phyloP scores from a whole-genome alignment of 1,140 invertebrate genomes.

The Drosophila guanche region DNA sequence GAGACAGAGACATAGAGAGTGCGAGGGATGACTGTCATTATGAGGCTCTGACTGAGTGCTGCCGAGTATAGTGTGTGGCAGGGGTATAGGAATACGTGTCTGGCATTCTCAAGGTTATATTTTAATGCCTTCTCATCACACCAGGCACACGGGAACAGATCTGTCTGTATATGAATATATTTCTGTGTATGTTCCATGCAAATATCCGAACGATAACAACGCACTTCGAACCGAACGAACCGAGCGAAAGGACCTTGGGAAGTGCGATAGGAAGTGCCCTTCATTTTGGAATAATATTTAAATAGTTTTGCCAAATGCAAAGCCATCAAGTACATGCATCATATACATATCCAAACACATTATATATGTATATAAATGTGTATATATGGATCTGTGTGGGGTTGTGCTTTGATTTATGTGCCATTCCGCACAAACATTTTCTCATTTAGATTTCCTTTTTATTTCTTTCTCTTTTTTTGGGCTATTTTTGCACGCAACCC shows the following conservation, averaged over 20 bases:
- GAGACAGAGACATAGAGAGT: background rate
- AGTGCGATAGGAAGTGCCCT: constrained; percentile 54
- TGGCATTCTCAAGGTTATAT: constrained; percentile 76
- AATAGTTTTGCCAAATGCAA: constrained; percentile 72
- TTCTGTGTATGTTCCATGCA: constrained; percentile 47
- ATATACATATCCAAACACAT: constrained; percentile 3
- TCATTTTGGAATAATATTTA: constrained; percentile 69
- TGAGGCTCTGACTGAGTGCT: constrained; percentile 4
- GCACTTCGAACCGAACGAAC: constrained; percentile 57
- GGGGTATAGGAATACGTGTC: constrained; percentile 65
- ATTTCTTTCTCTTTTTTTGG: constrained; percentile 38
- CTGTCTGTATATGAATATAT: constrained; percentile 15
- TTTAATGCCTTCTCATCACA: constrained; percentile 66
- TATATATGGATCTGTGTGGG: constrained; percentile 8
- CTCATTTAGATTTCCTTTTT: constrained; percentile 42
- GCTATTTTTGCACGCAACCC: constrained; percentile 66
- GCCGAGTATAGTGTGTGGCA: constrained; percentile 2
- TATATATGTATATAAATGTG: constrained; percentile 1
- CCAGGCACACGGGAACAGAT: constrained; percentile 16
- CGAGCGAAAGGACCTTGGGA: constrained; percentile 37
- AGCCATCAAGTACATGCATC: constrained; percentile 40
- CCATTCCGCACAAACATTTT: constrained; percentile 53
- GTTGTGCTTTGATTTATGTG: constrained; percentile 61
- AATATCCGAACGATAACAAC: constrained; percentile 72
- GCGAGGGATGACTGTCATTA: constrained; percentile 40